Base-by-base conservation (phyloP, 92 coral and sea anemone species). In the Epizoanthus fatuus region DNA sequence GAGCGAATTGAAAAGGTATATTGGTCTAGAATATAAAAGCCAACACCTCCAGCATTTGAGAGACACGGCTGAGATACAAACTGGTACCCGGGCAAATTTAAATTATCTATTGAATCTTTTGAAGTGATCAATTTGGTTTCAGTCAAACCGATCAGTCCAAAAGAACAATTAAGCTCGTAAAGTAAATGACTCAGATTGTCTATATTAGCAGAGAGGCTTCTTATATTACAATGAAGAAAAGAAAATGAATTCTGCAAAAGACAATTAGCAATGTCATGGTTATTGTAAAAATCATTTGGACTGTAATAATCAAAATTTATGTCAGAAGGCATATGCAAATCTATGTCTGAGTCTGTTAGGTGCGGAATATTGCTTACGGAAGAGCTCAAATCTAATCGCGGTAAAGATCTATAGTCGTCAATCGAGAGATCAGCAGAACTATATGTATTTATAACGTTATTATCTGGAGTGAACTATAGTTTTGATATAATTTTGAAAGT, bases 21-120 rank as follows among this genome's bases (percentile, higher is more conserved):
- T 47, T 76, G 71, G 15, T 80, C 53, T 51, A 70, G 51, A 29
- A 90, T 69, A 70, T 69, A 81, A 47, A 90, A 39, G 38, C 80
- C 90, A 66, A 90, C 93, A 63, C 93, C 94, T 40, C 94, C 93
- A 69, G 90, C 93, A 63, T 63, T 29, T 29, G 35, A 29, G 35
- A 29, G 35, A 29, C 35, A 29, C 35, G 35, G 35, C 35, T 29
- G 35, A 2, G 35, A 29, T 29, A 29, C 35, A 29, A 29, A 29
- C 1, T 29, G 35, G 35, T 67, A 67, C 39, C 72, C 16, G 72
- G 72, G 72, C 72, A 67, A 67, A 67, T 67, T 67, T 70, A 70
- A 45, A 70, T 70, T 70, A 70, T 40, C 75, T 44, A 70, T 39
- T n/a, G 75, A 38, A 70, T 83, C 80, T 65, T 58, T 57, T 69